Evolutionary conservation across 2,113 vertebrate genomes (phyloP).

Genomic region (Crotalus helleri): DNA sequence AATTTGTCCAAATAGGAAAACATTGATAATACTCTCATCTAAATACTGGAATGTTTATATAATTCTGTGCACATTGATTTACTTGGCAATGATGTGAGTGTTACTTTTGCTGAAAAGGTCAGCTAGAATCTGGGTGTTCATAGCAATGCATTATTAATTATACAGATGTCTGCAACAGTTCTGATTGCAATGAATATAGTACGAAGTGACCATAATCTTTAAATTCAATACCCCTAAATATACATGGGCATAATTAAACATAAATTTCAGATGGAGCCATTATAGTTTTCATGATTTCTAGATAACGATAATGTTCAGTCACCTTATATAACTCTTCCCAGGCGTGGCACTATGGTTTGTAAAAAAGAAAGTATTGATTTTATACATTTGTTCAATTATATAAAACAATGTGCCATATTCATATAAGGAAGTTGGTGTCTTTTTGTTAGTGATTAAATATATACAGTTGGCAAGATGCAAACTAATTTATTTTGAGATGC

Average conservation of each 20-base stretch:
- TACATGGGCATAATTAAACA: background rate
- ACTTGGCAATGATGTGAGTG: background rate
- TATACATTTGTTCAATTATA: conserved; percentile 20
- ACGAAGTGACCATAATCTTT: background rate
- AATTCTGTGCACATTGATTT: background rate
- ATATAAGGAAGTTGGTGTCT: background rate
- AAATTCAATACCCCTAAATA: background rate
- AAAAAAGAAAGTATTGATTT: conserved; percentile 24
- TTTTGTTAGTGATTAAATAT: conserved; percentile 3
- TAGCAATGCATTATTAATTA: background rate
- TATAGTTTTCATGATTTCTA: background rate
- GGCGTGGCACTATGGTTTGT: background rate
- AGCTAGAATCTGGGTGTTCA: background rate
- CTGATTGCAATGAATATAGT: background rate
- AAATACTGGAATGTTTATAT: background rate
- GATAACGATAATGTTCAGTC: background rate
- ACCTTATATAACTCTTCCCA: background rate
- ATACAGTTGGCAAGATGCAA: background rate
- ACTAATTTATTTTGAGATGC: background rate
- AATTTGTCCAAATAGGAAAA: background rate
- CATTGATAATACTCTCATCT: background rate
- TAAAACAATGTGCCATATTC: conserved; percentile 17
- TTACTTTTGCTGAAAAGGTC: background rate
- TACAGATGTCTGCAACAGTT: background rate
- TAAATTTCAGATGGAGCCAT: background rate